Percentiles rank a stretch among this genome's conserved stretches.
Conservation (phyloP, 35 echinoderm and acorn worm species). For the Anneissia japonica region DNA sequence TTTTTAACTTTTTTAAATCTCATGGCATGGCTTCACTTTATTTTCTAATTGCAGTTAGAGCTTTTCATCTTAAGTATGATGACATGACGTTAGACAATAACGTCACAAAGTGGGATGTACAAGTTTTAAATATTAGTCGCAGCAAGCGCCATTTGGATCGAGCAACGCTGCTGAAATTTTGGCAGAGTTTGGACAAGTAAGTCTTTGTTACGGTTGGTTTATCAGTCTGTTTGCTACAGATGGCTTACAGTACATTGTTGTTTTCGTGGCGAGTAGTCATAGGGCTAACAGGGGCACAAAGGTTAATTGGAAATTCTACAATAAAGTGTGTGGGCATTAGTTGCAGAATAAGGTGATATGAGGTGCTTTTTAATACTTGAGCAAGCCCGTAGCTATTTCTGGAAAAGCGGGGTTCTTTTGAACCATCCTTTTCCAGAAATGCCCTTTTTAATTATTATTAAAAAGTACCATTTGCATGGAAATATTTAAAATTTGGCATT, state of each 20-base stretch:
- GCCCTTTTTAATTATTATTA: too few relatives aligned
- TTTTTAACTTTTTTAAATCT: neutral
- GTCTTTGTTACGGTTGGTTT: constrained; percentile 1
- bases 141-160: constrained; percentile 78
- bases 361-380: too few relatives aligned
- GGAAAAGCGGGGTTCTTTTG: too few relatives aligned
- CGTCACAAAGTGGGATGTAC: constrained; percentile 79
- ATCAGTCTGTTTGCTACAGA: neutral
- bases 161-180: constrained; percentile 81
- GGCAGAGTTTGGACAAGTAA: constrained; percentile 89
- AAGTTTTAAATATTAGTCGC: constrained; percentile 69
- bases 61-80: constrained; percentile 83
- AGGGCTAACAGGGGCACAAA: neutral
- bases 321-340: neutral
- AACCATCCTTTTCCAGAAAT: too few relatives aligned
- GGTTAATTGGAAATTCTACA: neutral
- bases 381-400: too few relatives aligned
- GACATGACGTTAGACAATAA: constrained; percentile 80
- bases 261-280: neutral
- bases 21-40: neutral
- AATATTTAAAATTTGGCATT: too few relatives aligned
- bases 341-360: too few relatives aligned
- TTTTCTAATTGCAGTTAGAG: constrained; percentile 55
- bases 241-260: too few relatives aligned
- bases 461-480: too few relatives aligned